These are phyloP conservation scores for Steatocranus sp. DNA, from an alignment of 2,797 vertebrate species.

Conservation along the genomic window DNA sequence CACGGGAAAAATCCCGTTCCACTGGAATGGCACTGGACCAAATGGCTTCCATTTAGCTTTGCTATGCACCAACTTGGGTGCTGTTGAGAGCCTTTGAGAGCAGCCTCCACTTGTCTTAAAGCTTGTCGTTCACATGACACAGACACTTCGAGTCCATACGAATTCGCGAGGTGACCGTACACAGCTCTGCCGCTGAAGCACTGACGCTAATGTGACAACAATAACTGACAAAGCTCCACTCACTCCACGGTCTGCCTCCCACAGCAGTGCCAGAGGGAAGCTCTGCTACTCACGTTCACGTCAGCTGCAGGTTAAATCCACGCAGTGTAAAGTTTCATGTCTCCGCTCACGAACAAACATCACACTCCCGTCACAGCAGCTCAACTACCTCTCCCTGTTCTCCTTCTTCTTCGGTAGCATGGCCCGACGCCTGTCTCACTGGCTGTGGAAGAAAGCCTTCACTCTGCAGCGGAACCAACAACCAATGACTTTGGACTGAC, in stretches of 20 bases:
- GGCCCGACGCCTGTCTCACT: neutral
- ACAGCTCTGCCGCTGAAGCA: neutral
- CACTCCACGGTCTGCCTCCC: neutral
- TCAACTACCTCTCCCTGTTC: neutral
- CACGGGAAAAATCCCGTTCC: neutral
- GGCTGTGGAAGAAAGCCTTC: slow-evolving; percentile 2
- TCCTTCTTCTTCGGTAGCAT: neutral
- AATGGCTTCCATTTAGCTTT: neutral
- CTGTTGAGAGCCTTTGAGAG: neutral
- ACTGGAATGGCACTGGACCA: neutral
- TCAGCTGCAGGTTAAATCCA: neutral
- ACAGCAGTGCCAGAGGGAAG: neutral
- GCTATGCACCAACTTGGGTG: neutral
- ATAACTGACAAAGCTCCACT: neutral
- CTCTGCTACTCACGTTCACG: neutral
- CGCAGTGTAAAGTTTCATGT: neutral
- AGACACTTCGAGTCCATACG: neutral
- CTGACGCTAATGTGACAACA: neutral
- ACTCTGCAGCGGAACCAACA: neutral
- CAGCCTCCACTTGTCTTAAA: neutral
- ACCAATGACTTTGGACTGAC: slow-evolving; percentile 7
- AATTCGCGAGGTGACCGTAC: neutral
- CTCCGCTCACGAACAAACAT: neutral
- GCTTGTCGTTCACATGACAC: neutral
- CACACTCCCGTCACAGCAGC: neutral